These are phyloP conservation scores for rabbit (Oryctolagus cuniculus) DNA, from an alignment of 2,113 vertebrate species.

Conservation along the genomic window mOryCun1.1 NC_091445.1:29575501-29576000, in stretches of 20 bases:
- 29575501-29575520: too few species aligned
- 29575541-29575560: too few species aligned
- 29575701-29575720: background rate
- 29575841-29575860: slow-evolving; percentile 33
- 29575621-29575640: too few species aligned
- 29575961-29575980: slow-evolving; percentile 20
- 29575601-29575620: background rate
- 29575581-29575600: background rate
- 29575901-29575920: background rate
- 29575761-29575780: background rate
- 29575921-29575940: background rate
- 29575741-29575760: background rate
- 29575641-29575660: too few species aligned
- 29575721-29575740: background rate
- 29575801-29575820: background rate
- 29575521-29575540: too few species aligned
- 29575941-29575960: slow-evolving; percentile 30
- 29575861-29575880: background rate
- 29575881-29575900: slow-evolving; percentile 20
- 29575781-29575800: background rate
- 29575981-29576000: slow-evolving; percentile 44
- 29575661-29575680: background rate
- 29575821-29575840: background rate
- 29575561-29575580: background rate
- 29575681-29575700: background rate